Evolutionary conservation across 2,113 vertebrate genomes (phyloP), one percentile per base, ranked within the genome.

Genomic region (Marcusenius ussheri): DNA sequence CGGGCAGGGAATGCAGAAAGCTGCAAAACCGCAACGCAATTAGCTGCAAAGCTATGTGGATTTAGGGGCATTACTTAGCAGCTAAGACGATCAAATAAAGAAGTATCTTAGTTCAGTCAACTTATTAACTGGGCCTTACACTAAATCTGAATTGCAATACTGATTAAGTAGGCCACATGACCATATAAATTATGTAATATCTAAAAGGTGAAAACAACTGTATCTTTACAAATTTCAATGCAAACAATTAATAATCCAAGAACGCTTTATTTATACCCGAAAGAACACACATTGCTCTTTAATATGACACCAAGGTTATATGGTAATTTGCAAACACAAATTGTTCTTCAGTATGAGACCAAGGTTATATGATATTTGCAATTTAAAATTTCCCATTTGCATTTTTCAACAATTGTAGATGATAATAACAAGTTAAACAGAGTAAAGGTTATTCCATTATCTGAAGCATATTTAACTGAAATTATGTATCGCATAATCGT

Each of bases 301-400:
- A 47, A 84, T 84, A 84, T 84, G 83, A 84, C 45, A 84, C 45
- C 83, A 84, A 84, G 83, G 83, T 84, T 45, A 84, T 84, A 84
- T 84, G 83, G 45, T 84, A 84, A 84, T 84, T 84, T 84, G 83
- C 45, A 84, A 84, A 84, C 83, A 84, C 83, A 46, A 84, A 84
- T 84, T 46, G 83, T 84, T 84, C 83, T 84, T 84, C 45, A 84
- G 45, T 47, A 47, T 46, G 45, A 84, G 83, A 46, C 42, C 83
- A 84, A 84, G 83, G 83, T 84, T 47, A 84, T 84, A 47, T n/a
- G 45, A 47, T 45, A 84, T 84, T 84, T 84, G 45, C 83, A 84
- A 84, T 84, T 84, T 84, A 84, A 84, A 84, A 84, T 84, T 47
- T 47, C 24, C 39, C 39, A 84, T 84, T 84, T 84, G 45, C 83